Evolutionary conservation across 2,888 invertebrate species (phyloP), one percentile per base, ranked within the genome.

Genomic region (Xylota segnis): DNA sequence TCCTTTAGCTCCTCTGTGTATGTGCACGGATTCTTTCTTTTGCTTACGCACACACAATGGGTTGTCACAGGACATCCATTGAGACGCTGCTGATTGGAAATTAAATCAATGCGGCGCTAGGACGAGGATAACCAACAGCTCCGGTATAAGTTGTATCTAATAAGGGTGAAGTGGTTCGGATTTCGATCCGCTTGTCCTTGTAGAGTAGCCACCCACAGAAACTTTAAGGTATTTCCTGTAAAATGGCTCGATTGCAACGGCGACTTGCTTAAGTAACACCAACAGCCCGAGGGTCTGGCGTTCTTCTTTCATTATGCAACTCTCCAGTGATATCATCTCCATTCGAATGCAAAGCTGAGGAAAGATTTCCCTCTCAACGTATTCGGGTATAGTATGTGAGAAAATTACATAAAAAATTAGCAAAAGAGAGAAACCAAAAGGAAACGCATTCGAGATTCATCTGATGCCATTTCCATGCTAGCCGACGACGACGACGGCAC

Each of bases 401-500:
- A 70, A 70, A 56, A 70, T 58, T 58, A 34, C 56, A 58, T 45
- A 50, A 29, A 52, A 59, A 72, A 40, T 59, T 50, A 27, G 45
- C 45, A 40, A 12, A 29, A 43, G 2, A 54, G 23, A 27, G 7
- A 40, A 54, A 18, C 23, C 10, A 12, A 56, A 40, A 72, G 61
- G 72, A 72, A 72, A 61, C 40, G 61, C 58, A 70, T 45, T 70
- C 70, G 58, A 7, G 23, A 4, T 58, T n/a, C 61, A 29, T 59
- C 45, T 40, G 56, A n/a, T 56, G 56, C 40, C 18, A 56, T 45
- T 70, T 70, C 43, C 29, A 71, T 71, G 45, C 45, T 54, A 54
- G 16, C 12, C 40, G 52, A 23, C 4, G 37, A 18, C 40, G 52
- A 23, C 4, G 37, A 18, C 58, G 59, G 23, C 37, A 45, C 43